These are phyloP conservation scores for Nothura maculosa DNA, from an alignment of 2,797 vertebrate genomes.

Conservation along the genomic window DNA sequence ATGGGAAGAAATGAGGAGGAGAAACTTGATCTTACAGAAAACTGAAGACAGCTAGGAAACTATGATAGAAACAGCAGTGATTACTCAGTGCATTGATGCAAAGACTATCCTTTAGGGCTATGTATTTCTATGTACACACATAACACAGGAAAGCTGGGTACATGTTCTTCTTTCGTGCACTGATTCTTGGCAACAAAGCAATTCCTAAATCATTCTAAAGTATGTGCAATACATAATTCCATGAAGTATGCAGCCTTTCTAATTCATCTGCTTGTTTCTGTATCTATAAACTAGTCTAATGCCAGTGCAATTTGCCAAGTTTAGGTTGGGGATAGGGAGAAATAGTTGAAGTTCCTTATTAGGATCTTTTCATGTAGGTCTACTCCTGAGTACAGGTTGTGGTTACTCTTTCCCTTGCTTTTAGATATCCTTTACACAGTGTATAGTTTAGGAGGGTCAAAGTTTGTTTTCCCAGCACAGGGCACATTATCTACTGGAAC, in stretches of 20 bases:
- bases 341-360: not conserved
- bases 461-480: not conserved
- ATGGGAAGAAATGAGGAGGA: not conserved
- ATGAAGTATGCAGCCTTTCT: not conserved
- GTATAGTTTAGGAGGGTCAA: not conserved
- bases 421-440: not conserved
- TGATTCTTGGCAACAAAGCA: conserved; percentile 61
- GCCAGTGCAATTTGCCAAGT: conserved; percentile 2
- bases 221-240: conserved; percentile 23
- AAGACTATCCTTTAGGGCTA: not conserved
- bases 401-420: not conserved
- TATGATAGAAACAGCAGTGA: not conserved
- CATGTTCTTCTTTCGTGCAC: conserved; percentile 33
- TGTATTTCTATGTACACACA: not conserved
- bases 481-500: conserved; percentile 6
- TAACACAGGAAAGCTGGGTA: not conserved
- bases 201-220: conserved; percentile 73
- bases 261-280: conserved; percentile 48
- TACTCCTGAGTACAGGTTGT: not conserved
- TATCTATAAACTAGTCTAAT: conserved; percentile 67
- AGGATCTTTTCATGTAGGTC: not conserved
- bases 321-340: not conserved
- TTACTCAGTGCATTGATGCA: not conserved
- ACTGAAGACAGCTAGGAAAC: not conserved
- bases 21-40: not conserved